phyloP scores from a whole-genome alignment of 2,888 invertebrate genomes.

The Antitype chi region DNA sequence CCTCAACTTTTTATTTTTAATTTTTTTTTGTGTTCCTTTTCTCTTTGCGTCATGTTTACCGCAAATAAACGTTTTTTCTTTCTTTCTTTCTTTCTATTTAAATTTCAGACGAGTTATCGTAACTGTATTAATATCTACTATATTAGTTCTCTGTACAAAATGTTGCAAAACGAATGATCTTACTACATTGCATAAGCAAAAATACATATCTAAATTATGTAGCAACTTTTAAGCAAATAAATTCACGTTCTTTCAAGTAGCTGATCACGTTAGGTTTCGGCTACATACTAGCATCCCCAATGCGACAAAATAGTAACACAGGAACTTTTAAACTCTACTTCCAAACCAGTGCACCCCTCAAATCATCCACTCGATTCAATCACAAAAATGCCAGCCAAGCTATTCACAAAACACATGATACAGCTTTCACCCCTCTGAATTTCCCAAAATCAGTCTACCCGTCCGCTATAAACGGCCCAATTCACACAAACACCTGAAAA shows the following conservation, averaged over 20 bases:
- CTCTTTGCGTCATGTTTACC: too few species aligned
- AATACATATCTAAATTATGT: not conserved
- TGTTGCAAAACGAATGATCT: not conserved
- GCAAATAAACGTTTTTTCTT: too few species aligned
- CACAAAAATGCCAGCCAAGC: slow-evolving; percentile 45
- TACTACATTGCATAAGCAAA: not conserved
- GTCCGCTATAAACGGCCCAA: slow-evolving; percentile 48
- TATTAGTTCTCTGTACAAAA: not conserved
- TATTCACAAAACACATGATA: slow-evolving; percentile 54
- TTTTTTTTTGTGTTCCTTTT: too few species aligned
- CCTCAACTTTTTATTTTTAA: too few species aligned
- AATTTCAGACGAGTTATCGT: not conserved
- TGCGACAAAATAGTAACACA: not conserved
- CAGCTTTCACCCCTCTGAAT: slow-evolving; percentile 39
- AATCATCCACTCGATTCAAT: slow-evolving; percentile 51
- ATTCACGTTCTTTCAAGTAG: not conserved
- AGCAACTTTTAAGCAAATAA: not conserved
- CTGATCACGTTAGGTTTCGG: not conserved
- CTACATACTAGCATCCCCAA: not conserved
- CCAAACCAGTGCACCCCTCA: slow-evolving; percentile 28
- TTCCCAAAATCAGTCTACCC: slow-evolving; percentile 45
- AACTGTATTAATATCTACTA: not conserved
- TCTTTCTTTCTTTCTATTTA: too few species aligned
- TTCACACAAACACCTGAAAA: slow-evolving; percentile 55
- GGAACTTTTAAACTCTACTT: not conserved